These are phyloP conservation scores for Acromyrmex echinatior DNA, from an alignment of 1,140 invertebrate genomes.

Conservation along the genomic window DNA sequence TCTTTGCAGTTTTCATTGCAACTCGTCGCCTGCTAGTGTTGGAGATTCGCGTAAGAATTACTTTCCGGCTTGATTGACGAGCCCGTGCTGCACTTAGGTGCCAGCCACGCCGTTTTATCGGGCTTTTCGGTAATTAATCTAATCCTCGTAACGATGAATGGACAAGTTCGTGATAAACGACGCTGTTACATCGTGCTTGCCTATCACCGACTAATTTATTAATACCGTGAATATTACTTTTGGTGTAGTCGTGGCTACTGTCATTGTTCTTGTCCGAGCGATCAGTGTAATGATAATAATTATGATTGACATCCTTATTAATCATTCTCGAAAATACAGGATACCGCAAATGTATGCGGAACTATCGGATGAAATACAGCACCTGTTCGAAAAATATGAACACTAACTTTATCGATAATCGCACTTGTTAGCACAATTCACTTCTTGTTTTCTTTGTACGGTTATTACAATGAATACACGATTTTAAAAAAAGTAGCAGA, in stretches of 20 bases:
- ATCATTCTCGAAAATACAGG: conserved; percentile 22
- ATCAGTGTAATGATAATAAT: conserved; percentile 48
- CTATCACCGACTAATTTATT: conserved; percentile 62
- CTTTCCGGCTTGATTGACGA: conserved; percentile 62
- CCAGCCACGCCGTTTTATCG: conserved; percentile 49
- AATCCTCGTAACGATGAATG: conserved; percentile 56
- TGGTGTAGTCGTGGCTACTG: conserved; percentile 40
- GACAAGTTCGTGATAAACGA: conserved; percentile 64
- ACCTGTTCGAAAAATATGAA: not conserved
- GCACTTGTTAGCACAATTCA: not conserved
- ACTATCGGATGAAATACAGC: not conserved
- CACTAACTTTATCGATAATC: not conserved
- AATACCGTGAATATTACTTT: conserved; percentile 62
- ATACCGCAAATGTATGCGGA: not conserved
- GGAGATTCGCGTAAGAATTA: conserved; percentile 50
- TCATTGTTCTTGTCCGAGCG: conserved; percentile 50
- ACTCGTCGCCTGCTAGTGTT: not conserved
- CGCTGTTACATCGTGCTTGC: conserved; percentile 59
- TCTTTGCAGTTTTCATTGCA: conserved; percentile 22
- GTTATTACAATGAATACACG: not conserved
- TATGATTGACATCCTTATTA: conserved; percentile 61
- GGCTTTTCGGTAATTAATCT: conserved; percentile 63
- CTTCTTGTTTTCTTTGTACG: not conserved
- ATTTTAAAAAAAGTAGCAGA: not conserved
- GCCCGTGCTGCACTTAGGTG: conserved; percentile 55